A percentile compares a stretch with the other conserved stretches of the same genome.
phyloP scores from a whole-genome alignment of 2,888 invertebrate genomes.

The Galerucella pusilla region DNA sequence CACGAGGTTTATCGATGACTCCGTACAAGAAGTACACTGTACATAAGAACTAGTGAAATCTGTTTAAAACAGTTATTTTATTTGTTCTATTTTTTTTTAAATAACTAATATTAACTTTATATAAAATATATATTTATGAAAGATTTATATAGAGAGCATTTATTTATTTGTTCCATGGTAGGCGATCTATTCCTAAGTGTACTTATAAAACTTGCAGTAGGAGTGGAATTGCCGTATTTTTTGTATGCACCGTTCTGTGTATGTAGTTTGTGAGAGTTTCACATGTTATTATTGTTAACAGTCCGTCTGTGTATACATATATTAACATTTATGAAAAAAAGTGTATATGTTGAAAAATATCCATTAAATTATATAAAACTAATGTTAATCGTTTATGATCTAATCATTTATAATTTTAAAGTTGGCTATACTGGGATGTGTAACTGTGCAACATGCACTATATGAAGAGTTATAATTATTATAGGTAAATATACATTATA shows the following conservation, averaged over 20 bases:
- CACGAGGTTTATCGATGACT: slow-evolving; percentile 4
- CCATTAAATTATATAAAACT: slow-evolving; percentile 59
- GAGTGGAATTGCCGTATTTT: slow-evolving; percentile 2
- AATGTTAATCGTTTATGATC: slow-evolving; percentile 62
- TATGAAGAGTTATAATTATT: slow-evolving; percentile 41
- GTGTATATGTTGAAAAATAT: slow-evolving; percentile 59
- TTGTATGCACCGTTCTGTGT: slow-evolving; percentile 10
- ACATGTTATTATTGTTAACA: slow-evolving; percentile 36
- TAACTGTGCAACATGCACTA: slow-evolving; percentile 45
- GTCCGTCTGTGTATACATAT: slow-evolving; percentile 46
- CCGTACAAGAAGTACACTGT: slow-evolving; percentile 13
- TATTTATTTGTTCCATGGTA: slow-evolving; percentile 28
- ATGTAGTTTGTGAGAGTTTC: slow-evolving; percentile 27
- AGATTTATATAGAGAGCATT: slow-evolving; percentile 32
- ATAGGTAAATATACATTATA: slow-evolving; percentile 44
- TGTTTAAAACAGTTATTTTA: slow-evolving; percentile 30
- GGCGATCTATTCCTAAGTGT: slow-evolving; percentile 10
- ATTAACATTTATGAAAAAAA: slow-evolving; percentile 46
- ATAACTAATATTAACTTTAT: slow-evolving; percentile 32
- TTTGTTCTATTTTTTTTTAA: slow-evolving; percentile 28
- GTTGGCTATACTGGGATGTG: slow-evolving; percentile 52
- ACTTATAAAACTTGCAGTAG: slow-evolving; percentile 10
- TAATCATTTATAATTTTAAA: slow-evolving; percentile 62
- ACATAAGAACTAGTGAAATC: slow-evolving; percentile 23
- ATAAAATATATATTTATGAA: slow-evolving; percentile 26